Evolutionary conservation across 1,140 invertebrate species (phyloP).

Genomic region (Euwallacea similis): DNA sequence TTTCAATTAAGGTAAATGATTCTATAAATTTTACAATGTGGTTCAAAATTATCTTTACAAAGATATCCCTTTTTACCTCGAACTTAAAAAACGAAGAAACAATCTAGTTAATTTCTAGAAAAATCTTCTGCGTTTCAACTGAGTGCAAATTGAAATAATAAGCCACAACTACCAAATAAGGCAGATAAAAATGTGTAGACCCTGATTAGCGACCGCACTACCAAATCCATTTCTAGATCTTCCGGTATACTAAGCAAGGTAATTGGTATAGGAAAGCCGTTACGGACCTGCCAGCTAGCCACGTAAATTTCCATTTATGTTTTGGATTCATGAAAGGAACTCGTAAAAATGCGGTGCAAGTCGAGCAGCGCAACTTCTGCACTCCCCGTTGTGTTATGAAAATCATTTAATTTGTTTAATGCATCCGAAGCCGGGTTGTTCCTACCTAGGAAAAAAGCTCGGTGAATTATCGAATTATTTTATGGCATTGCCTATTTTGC

Average conservation of each 20-base stretch:
- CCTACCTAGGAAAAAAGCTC: background rate
- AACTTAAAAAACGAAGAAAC: too few species aligned
- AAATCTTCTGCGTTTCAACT: too few species aligned
- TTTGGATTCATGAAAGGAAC: conserved; percentile 14
- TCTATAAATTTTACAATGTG: too few species aligned
- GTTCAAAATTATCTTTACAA: too few species aligned
- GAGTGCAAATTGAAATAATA: too few species aligned
- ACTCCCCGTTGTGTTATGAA: conserved; percentile 12
- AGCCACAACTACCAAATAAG: too few species aligned
- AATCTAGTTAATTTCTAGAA: too few species aligned
- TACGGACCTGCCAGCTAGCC: conserved; percentile 2
- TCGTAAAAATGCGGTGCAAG: conserved; percentile 11
- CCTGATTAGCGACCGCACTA: too few species aligned
- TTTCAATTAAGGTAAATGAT: too few species aligned
- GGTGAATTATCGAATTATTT: background rate
- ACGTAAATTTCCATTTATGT: conserved; percentile 12
- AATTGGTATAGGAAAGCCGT: conserved; percentile 1
- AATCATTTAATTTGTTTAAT: conserved; percentile 14
- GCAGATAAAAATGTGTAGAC: too few species aligned
- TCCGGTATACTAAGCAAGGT: background rate
- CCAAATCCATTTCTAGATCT: background rate
- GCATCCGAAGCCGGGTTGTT: background rate
- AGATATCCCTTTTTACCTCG: too few species aligned
- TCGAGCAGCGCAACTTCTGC: conserved; percentile 5
- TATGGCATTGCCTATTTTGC: background rate